A percentile compares a stretch with the other conserved stretches of the same genome.
Conservation (phyloP, 2,113 vertebrate species). For the Leptodactylus fuscus region DNA sequence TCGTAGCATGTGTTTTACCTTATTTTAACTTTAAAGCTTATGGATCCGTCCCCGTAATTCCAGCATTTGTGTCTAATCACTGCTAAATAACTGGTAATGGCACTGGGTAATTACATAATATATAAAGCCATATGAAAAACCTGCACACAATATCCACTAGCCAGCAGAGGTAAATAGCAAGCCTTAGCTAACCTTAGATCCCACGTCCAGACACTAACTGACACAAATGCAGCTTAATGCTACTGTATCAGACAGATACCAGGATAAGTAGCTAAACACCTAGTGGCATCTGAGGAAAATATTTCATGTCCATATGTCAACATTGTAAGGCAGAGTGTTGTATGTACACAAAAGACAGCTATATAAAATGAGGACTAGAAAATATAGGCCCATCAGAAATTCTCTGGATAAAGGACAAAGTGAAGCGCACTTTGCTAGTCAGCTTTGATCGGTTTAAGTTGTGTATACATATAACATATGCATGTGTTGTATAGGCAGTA, state of each 20-base stretch:
- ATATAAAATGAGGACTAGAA: no score
- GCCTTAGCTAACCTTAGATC: constrained; percentile 31
- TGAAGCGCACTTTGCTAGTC: no score
- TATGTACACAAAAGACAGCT: neutral
- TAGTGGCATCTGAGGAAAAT: neutral
- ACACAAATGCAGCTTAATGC: constrained; percentile 28
- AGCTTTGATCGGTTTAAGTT: no score
- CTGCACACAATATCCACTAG: neutral
- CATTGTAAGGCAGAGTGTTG: neutral
- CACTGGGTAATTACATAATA: constrained; percentile 4
- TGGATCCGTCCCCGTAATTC: constrained; percentile 57
- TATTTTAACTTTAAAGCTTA: constrained; percentile 48
- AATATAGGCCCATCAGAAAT: no score
- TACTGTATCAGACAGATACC: constrained; percentile 8
- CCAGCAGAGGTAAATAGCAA: neutral
- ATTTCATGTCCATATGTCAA: constrained; percentile 16
- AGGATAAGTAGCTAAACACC: constrained; percentile 31
- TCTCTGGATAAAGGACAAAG: no score
- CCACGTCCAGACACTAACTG: constrained; percentile 12
- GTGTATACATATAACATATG: no score
- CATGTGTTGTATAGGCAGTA: no score
- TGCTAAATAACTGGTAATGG: constrained; percentile 16
- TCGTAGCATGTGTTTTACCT: constrained; percentile 55
- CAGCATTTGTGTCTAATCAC: constrained; percentile 59
- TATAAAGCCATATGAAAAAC: neutral